Evolutionary conservation across 2,797 vertebrate genomes (phyloP), one percentile per base, ranked within the genome.

Genomic region (Ispidina lecontei): DNA sequence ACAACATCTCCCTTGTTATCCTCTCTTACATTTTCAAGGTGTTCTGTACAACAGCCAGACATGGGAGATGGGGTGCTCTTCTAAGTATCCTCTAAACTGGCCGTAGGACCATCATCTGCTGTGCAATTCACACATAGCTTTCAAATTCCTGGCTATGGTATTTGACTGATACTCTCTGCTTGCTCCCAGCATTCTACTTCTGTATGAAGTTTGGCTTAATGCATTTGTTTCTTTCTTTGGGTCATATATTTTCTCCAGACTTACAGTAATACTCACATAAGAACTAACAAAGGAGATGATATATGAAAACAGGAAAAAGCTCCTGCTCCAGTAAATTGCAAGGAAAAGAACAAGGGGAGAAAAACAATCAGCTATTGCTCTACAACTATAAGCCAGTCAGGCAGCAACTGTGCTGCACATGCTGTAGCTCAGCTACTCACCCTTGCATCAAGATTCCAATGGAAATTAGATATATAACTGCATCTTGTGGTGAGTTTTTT

Each of bases 1-100:
- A 5, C 0, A 6, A 20, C 37, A 46, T 2, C 3, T 56, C 29
- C 37, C 6, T 7, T 15, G 13, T 2, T 63, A 4, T 33, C 25
- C 28, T 46, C 31, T 35, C 75, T 39, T 3, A 0, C 4, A 5
- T 35, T 33, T 51, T 0, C 43, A 69, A 26, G 0, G 1, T 6
- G 49, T 14, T 10, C 19, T 10, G 35, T 4, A 4, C 37, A 20
- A 75, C 4, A 58, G 33, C 14, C 14, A 5, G 18, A 21, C 31
- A 17, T 4, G 39, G 58, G 4, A 47, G 3, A 14, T 21, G 22
- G 5, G 65, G 5, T 16, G 58, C 37, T 60, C n/a, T 59, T 55
- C 65, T 35, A 39, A 49, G n/a, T 28, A 59, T 56, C 20, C 22
- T 43, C 63, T 16, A 23, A 52, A 3, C 74, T 43, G n/a, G 19